Base-by-base conservation (phyloP, 2,888 invertebrate species). In the Polyommatus iphigenia region DNA sequence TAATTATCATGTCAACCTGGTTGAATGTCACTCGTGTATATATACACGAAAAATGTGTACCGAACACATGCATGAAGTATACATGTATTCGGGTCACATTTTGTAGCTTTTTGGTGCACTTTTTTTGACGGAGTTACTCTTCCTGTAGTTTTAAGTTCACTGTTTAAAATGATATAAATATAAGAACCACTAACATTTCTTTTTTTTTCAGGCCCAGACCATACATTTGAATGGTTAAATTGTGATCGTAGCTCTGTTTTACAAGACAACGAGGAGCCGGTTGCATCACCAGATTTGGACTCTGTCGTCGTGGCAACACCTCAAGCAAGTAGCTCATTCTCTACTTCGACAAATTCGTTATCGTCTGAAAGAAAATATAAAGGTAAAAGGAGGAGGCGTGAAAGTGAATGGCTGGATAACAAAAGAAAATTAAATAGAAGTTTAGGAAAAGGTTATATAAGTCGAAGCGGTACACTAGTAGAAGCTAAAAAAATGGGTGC, bases 341-440 rank as follows among this genome's bases (percentile, higher is more conserved):
- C 54, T 6, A 18, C 18, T 54, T 54, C 54, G 5, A 18, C 54
- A 54, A 15, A 18, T 18, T 15, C 54, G 3, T 54, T 15, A 54
- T 18, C 18, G 4, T 54, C 54, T 46, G 46, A 46, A 46, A 13
- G 10, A 46, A 46, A 46, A 46, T 10, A 1, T 46, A 46, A 46
- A 46, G 46, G 46, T 13, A 46, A 10, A 46, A 46, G 46, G 54
- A 54, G 18, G 5, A 54, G 2, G 54, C 54, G 54, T 4, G 18
- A 54, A 54, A 54, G 46, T 46, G 46, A 46, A 46, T 46, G 46
- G 46, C 10, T 3, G 46, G 86, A 6, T 77, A 46, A n/a, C 76
- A 50, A 24, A 20, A 73, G 32, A 80, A 78, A 24, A 80, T 82
- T 29, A 80, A 81, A 50, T 36, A 57, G 62, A 72, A 32, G 18